phyloP scores from a whole-genome alignment of 2,797 vertebrate genomes.

The Coreius guichenoti region DNA sequence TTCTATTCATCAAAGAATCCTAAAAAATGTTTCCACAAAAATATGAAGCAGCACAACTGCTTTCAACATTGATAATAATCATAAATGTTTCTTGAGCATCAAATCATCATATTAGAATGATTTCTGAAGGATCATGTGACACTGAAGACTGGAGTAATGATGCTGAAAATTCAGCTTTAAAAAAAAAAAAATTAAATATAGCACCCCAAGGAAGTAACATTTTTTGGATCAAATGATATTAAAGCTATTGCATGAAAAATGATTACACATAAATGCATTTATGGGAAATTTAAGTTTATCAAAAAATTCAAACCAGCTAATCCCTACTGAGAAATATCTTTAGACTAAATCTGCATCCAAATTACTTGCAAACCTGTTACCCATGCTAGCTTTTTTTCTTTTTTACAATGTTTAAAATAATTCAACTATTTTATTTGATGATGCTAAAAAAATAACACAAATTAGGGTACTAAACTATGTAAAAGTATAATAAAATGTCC shows the following conservation, averaged over 20 bases:
- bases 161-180: no score
- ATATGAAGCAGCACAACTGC: no score
- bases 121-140: no score
- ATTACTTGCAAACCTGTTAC: background rate
- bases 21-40: no score
- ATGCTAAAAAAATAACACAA: background rate
- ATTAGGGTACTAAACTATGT: background rate
- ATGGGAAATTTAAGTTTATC: background rate
- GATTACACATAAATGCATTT: background rate
- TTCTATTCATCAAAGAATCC: no score
- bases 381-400: background rate
- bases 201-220: no score
- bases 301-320: background rate
- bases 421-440: background rate
- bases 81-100: background rate
- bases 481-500: background rate
- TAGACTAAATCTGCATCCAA: background rate
- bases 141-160: no score
- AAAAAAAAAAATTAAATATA: no score
- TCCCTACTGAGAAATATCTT: background rate
- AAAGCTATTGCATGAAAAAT: no score
- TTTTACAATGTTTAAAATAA: background rate
- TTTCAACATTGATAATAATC: no score
- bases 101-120: background rate
- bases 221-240: no score